phyloP scores from a whole-genome alignment of 2,888 invertebrate species.

The Gasteruption jaculator region DNA sequence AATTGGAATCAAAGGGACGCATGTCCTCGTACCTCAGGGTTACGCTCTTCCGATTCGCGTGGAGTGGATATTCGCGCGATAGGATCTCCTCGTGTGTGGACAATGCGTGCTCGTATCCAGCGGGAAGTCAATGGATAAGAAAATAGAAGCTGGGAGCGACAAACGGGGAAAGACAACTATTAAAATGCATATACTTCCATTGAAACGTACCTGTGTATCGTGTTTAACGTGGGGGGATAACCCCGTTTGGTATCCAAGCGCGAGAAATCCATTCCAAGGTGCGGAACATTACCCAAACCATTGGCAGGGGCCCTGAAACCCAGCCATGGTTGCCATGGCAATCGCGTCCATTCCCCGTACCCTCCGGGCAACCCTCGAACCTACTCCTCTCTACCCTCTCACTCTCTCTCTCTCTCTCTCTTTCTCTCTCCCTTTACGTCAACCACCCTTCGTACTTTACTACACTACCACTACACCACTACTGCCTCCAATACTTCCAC shows the following conservation, averaged over 20 bases:
- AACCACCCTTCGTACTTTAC: neutral
- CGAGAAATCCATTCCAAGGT: conserved; percentile 42
- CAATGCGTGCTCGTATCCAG: no score
- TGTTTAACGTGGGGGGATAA: no score
- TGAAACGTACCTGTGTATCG: no score
- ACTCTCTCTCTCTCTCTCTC: conserved; percentile 14
- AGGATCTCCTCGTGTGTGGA: no score
- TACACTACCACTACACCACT: conserved; percentile 13
- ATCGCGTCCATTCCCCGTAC: conserved; percentile 42
- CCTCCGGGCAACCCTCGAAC: conserved; percentile 9
- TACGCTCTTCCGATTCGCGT: no score
- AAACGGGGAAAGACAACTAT: no score
- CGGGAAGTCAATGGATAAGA: no score
- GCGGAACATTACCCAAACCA: conserved; percentile 41
- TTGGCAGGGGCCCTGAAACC: conserved; percentile 37
- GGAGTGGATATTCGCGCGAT: no score
- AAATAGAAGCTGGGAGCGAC: no score
- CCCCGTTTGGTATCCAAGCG: conserved; percentile 39
- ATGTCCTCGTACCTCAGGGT: no score
- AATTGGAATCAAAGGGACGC: no score
- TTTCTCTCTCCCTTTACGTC: conserved; percentile 12
- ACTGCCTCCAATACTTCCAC: conserved; percentile 13
- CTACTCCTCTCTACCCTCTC: conserved; percentile 6
- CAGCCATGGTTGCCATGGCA: conserved; percentile 46
- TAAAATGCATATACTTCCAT: no score